Evolutionary conservation across 92 coral and sea anemone genomes (phyloP).

Genomic region (Diadumene lineata): DNA sequence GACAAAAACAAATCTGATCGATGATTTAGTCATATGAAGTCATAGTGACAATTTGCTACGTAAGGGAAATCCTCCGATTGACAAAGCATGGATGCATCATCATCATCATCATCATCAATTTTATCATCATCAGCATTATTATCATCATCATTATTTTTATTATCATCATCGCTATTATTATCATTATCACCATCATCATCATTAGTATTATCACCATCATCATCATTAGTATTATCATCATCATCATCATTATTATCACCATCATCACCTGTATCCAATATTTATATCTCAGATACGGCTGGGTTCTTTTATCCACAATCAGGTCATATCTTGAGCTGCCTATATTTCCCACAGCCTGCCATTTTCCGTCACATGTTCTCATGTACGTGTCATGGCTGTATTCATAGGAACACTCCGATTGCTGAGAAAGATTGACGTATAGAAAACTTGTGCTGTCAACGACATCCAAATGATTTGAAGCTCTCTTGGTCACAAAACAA

Average conservation of each 20-base stretch:
- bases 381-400: slow-evolving; percentile 7
- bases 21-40: too few species aligned
- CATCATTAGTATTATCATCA: neutral
- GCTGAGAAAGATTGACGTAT: neutral
- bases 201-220: neutral
- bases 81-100: too few species aligned
- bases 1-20: too few species aligned
- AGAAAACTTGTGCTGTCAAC: neutral
- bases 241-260: neutral
- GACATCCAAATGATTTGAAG: neutral
- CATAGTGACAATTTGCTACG: too few species aligned
- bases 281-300: neutral
- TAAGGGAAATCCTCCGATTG: too few species aligned
- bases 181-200: neutral
- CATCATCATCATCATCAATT: neutral
- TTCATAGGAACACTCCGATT: neutral
- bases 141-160: neutral
- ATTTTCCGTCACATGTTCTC: slow-evolving; percentile 18
- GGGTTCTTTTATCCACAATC: neutral
- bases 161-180: neutral
- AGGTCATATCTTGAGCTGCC: slow-evolving; percentile 15
- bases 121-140: neutral
- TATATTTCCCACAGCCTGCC: slow-evolving; percentile 14
- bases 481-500: neutral
- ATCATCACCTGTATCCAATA: slow-evolving; percentile 12